These are phyloP conservation scores for Oreohelix idahoensis DNA, from an alignment of 1,140 invertebrate genomes.

Conservation along the genomic window DNA sequence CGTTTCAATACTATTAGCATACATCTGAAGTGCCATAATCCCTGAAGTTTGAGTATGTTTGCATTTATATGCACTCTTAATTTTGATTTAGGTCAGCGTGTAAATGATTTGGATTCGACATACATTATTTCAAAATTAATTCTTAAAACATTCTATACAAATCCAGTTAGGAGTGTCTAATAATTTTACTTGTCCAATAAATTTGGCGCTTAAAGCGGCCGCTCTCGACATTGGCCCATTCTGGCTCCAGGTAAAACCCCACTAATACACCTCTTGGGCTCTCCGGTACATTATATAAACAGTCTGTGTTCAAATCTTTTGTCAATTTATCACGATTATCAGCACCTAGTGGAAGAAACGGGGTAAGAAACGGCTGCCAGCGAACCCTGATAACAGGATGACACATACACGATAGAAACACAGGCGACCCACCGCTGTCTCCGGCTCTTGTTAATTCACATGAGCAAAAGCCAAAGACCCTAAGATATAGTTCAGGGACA, in stretches of 20 bases:
- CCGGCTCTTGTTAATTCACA: not conserved
- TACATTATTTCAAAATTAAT: not conserved
- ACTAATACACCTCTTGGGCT: not conserved
- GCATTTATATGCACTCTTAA: not conserved
- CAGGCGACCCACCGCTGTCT: not conserved
- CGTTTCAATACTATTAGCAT: too few relatives aligned
- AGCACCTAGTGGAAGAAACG: not conserved
- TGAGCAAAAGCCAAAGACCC: not conserved
- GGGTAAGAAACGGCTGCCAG: not conserved
- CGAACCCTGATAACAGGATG: not conserved
- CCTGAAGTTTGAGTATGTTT: too few relatives aligned
- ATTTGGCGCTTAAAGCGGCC: not conserved
- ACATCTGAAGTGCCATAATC: too few relatives aligned
- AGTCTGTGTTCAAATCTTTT: constrained; percentile 7
- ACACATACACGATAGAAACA: constrained; percentile 3
- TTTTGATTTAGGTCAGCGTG: not conserved
- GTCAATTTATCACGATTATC: constrained; percentile 4
- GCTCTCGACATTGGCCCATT: not conserved
- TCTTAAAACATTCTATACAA: not conserved
- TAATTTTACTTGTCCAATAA: not conserved
- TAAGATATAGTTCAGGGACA: not conserved
- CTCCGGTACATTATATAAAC: not conserved
- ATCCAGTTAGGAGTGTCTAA: constrained; percentile 8
- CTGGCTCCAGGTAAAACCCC: not conserved
- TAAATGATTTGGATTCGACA: not conserved